Evolutionary conservation across 2,113 vertebrate genomes (phyloP).

Genomic region (Dinomys branickii): DNA sequence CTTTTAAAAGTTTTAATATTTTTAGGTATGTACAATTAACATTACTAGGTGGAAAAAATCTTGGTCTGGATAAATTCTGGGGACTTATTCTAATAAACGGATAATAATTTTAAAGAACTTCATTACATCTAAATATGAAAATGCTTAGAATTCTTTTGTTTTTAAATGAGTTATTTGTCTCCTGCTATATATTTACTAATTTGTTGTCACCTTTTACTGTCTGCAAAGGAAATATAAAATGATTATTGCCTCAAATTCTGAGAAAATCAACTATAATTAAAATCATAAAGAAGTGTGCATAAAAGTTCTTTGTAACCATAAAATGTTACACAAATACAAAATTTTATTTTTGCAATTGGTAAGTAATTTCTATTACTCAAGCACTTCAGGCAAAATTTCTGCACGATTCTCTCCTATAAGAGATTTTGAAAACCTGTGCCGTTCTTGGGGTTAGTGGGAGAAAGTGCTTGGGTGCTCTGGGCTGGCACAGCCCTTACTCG

Average conservation of each 20-base stretch:
- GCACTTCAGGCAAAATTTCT: background rate
- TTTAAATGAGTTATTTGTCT: background rate
- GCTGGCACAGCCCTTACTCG: background rate
- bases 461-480: background rate
- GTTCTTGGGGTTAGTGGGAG: background rate
- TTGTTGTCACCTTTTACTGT: background rate
- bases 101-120: background rate
- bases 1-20: background rate
- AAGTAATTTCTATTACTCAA: background rate
- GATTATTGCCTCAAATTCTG: background rate
- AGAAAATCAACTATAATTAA: conserved; percentile 8
- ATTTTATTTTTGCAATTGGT: conserved; percentile 20
- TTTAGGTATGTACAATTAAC: background rate
- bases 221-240: background rate
- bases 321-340: background rate
- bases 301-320: background rate
- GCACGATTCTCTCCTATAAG: background rate
- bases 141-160: background rate
- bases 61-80: background rate
- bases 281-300: background rate
- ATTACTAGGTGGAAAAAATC: background rate
- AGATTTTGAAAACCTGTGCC: background rate
- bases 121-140: background rate
- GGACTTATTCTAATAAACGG: background rate
- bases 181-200: background rate